phyloP scores from a whole-genome alignment of 2,797 vertebrate genomes.

The Pteronotus mesoamericanus region DNA sequence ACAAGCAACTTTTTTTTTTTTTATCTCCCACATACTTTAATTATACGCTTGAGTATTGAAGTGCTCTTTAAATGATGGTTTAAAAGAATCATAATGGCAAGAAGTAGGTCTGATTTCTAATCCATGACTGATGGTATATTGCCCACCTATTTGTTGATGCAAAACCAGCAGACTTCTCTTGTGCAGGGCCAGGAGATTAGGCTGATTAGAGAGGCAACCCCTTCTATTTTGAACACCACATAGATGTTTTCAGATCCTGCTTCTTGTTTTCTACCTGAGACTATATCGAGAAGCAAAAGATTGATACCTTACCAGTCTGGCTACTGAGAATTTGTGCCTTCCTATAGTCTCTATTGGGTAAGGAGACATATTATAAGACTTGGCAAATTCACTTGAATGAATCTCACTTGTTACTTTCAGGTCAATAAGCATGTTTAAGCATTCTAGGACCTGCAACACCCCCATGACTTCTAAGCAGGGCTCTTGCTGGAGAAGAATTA shows the following conservation, averaged over 20 bases:
- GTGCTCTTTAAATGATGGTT: not conserved
- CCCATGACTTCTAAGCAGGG: not conserved
- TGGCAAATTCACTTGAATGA: slow-evolving; percentile 15
- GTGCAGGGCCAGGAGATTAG: not conserved
- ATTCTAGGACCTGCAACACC: not conserved
- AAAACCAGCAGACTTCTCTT: not conserved
- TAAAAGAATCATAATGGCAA: not conserved
- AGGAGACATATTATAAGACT: not conserved
- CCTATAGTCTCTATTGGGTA: not conserved
- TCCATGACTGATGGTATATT: not conserved
- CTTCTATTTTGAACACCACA: not conserved
- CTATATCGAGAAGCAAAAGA: not conserved
- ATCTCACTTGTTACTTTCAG: slow-evolving; percentile 53
- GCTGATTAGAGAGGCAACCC: fast-evolving
- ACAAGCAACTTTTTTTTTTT: not conserved
- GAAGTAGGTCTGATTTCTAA: not conserved
- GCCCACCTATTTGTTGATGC: not conserved
- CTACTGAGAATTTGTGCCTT: not conserved
- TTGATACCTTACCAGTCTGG: not conserved
- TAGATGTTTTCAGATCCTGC: not conserved
- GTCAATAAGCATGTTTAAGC: slow-evolving; percentile 9
- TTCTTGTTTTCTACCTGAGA: slow-evolving; percentile 29
- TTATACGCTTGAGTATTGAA: not conserved
- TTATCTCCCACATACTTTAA: slow-evolving; percentile 6
- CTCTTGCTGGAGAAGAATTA: slow-evolving; percentile 41